These are phyloP conservation scores for Sycobia sp. DNA, from an alignment of 1,140 invertebrate species.

Conservation along the genomic window DNA sequence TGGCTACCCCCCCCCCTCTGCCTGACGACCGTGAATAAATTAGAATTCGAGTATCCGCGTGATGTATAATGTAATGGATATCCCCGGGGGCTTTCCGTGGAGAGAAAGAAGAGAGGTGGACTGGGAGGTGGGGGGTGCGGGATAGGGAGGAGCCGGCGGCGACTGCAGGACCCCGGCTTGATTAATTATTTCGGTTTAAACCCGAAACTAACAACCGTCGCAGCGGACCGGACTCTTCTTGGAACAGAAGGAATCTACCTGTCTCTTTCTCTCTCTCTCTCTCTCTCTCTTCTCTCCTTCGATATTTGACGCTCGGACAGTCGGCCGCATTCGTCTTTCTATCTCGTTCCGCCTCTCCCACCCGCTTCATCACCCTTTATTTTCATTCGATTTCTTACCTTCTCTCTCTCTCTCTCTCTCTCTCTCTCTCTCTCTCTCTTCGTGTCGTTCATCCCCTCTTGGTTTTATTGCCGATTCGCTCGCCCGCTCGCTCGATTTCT, in stretches of 20 bases:
- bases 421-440: slow-evolving; percentile 1
- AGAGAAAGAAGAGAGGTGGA: not conserved
- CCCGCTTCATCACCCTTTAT: too few relatives aligned
- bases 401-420: slow-evolving; percentile 18
- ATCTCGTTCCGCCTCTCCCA: too few relatives aligned
- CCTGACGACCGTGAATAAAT: slow-evolving; percentile 55
- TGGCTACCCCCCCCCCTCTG: too few relatives aligned
- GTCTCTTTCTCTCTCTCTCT: too few relatives aligned
- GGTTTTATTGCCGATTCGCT: too few relatives aligned
- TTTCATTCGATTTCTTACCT: slow-evolving; percentile 11
- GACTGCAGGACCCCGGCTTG: slow-evolving; percentile 37
- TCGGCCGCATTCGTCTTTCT: slow-evolving; percentile 25
- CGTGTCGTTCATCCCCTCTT: too few relatives aligned
- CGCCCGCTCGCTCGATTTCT: slow-evolving; percentile 22
- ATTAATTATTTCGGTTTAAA: slow-evolving; percentile 56
- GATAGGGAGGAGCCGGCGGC: slow-evolving; percentile 17
- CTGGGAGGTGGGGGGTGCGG: not conserved
- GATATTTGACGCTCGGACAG: slow-evolving; percentile 35
- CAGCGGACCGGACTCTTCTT: slow-evolving; percentile 37
- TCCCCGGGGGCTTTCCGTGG: slow-evolving; percentile 38
- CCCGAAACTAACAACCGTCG: slow-evolving; percentile 47
- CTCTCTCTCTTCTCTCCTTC: slow-evolving; percentile 24
- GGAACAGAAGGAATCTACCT: slow-evolving; percentile 42
- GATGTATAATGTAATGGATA: slow-evolving; percentile 62
- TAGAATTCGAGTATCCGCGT: slow-evolving; percentile 57